Evolutionary conservation across 2,888 invertebrate species (phyloP), one percentile per base, ranked within the genome.

Genomic region (Gymnocheta viridis): DNA sequence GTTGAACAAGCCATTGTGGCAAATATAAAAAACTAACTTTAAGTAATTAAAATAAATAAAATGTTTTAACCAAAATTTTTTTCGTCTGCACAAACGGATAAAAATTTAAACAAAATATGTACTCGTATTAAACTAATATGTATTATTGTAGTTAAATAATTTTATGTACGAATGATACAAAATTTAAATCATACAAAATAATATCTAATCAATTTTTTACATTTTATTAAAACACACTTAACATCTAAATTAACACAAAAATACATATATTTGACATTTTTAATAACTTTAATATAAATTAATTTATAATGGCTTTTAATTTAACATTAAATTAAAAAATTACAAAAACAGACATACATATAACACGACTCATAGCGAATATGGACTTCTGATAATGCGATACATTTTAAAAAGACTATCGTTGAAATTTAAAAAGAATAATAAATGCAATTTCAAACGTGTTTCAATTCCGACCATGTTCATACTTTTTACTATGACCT

Each of bases 401-500:
- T 84, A 82, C 73, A 7, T 32, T 32, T 38, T 1, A 38, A 12
- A 38, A 12, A 38, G 12, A 14, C 14, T 38, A 38, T 38, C 14
- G 38, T 14, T 38, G 14, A 10, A 3, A 12, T 38, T 41, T 1
- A 41, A 41, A 9, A 4, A 41, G 2, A 4, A 14, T 41, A 35
- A 49, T 19, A 51, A 76, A 73, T 81, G 77, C 47, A 69, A 24
- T 87, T 90, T 91, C 91, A 92, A 91, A 91, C 91, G 88, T 91
- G 92, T 91, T 92, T 92, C 91, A 92, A 91, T 91, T 91, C 89
- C 89, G 87, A 87, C 85, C 86, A 79, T 64, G 78, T 83, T 74
- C 64, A 47, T 60, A 67, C 29, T 73, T 62, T 73, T 49, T 67
- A 70, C 35, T n/a, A 12, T 22, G 22, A 27, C 14, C n/a, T n/a